Base-by-base conservation (phyloP, 2,113 vertebrate species). In the Xiphorhynchus elegans region DNA sequence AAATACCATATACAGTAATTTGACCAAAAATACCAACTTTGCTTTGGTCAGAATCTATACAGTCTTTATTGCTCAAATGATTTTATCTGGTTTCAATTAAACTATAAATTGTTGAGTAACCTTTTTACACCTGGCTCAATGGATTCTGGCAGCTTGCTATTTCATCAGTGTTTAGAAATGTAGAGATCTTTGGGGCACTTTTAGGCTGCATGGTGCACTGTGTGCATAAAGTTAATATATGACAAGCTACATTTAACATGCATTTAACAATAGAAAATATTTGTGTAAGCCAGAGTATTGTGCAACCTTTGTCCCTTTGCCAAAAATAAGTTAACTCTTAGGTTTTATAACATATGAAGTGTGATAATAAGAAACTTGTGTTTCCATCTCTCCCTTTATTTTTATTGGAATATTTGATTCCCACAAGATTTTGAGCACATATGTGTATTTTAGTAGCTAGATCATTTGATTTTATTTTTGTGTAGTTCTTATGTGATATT, bases 301-400 rank as follows among this genome's bases (percentile, higher is more conserved):
- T 95, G 96, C 97, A 98, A 98, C 96, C 89, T 97, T 96, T 97
- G 97, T 97, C 97, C 67, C 92, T 95, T 98, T 98, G 98, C 98
- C 98, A 98, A 98, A 98, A 98, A 97, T 97, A 98, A 98, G 97
- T 97, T 98, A 98, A 97, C 97, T 97, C 96, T 98, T 98, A 96
- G 94, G 94, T 97, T 98, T 98, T 98, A 97, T 98, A 98, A 98
- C 97, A 93, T 98, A 98, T 98, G 98, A 98, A 98, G 98, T 98
- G 98, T 97, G 98, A 98, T 98, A 99, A 98, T 98, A 97, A 98
- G 97, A 98, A 98, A 98, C 98, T 98, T 98, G 97, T 98, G 98
- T 98, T 98, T 97, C 97, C 95, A 96, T 97, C 95, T 96, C 89
- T 96, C 79, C 84, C 97, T 96, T 97, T 99, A 97, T 98, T 98